Evolutionary conservation across 2,888 invertebrate species (phyloP).

Genomic region (Chydorus sphaericus): DNA sequence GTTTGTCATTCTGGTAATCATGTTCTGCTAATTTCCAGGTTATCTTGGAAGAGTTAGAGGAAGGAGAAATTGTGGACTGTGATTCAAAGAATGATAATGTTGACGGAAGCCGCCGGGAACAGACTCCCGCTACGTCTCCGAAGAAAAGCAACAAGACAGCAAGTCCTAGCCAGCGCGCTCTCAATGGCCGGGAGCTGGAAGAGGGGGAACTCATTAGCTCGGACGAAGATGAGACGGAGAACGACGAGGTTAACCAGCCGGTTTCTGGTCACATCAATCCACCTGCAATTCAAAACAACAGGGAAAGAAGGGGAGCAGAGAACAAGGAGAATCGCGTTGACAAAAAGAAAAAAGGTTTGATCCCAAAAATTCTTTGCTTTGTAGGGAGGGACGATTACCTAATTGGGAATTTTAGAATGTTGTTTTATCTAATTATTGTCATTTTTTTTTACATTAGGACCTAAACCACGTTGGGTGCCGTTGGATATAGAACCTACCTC

Average conservation of each 20-base stretch:
- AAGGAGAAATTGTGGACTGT: slow-evolving; percentile 14
- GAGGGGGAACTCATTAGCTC: slow-evolving; percentile 15
- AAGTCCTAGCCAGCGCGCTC: not conserved
- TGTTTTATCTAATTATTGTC: not conserved
- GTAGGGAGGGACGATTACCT: too few relatives aligned
- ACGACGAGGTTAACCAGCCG: slow-evolving; percentile 27
- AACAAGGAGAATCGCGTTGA: slow-evolving; percentile 23
- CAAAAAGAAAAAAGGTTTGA: slow-evolving; percentile 26
- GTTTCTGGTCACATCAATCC: slow-evolving; percentile 16
- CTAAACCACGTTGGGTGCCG: slow-evolving; percentile 78
- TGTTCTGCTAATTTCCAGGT: slow-evolving; percentile 4
- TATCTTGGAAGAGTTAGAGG: slow-evolving; percentile 15
- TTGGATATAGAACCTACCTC: slow-evolving; percentile 64
- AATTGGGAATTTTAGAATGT: too few relatives aligned
- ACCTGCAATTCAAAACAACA: not conserved
- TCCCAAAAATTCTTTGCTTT: too few relatives aligned
- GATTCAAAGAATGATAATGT: slow-evolving; percentile 13
- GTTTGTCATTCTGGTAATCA: too few relatives aligned
- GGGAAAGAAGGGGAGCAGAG: slow-evolving; percentile 12
- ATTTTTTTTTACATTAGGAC: slow-evolving; percentile 24
- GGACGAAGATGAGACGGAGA: slow-evolving; percentile 20
- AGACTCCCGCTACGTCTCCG: not conserved
- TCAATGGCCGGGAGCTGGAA: slow-evolving; percentile 13
- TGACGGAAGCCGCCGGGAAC: slow-evolving; percentile 9
- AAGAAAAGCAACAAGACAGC: not conserved